A percentile compares a stretch with the other conserved stretches of the same genome.
phyloP scores from a whole-genome alignment of 2,888 invertebrate genomes.

The Agonum fuliginosum region DNA sequence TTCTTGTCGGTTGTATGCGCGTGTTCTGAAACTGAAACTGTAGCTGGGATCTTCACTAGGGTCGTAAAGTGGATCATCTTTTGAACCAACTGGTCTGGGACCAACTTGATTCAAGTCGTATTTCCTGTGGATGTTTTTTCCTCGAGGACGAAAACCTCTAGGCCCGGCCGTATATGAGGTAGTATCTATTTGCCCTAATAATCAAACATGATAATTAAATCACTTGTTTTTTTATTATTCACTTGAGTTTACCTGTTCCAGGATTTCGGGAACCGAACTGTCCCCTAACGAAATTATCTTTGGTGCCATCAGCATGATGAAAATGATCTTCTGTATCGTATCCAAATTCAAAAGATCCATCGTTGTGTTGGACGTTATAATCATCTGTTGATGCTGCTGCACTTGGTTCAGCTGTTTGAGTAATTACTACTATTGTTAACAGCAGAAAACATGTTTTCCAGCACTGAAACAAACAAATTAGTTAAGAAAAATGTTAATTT shows the following conservation, averaged over 20 bases:
- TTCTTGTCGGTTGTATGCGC: slow-evolving; percentile 82
- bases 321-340: slow-evolving; percentile 83
- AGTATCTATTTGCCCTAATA: slow-evolving; percentile 43
- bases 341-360: slow-evolving; percentile 86
- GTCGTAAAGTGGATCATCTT: slow-evolving; percentile 84
- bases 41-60: slow-evolving; percentile 87
- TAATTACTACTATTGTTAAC: slow-evolving; percentile 57
- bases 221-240: not conserved
- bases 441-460: slow-evolving; percentile 62
- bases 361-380: slow-evolving; percentile 77
- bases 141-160: slow-evolving; percentile 85
- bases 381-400: slow-evolving; percentile 63
- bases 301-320: slow-evolving; percentile 81
- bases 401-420: slow-evolving; percentile 69
- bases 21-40: slow-evolving; percentile 80
- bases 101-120: slow-evolving; percentile 81
- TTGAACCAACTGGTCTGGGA: slow-evolving; percentile 79
- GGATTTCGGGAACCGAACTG: slow-evolving; percentile 84
- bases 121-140: slow-evolving; percentile 83
- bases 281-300: slow-evolving; percentile 81
- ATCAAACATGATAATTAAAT: not conserved
- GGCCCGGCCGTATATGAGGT: slow-evolving; percentile 83
- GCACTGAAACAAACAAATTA: slow-evolving; percentile 62
- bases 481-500: not conserved
- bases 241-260: slow-evolving; percentile 73